These are phyloP conservation scores for Penelope pileata DNA, from an alignment of 2,113 vertebrate species.

Conservation along the genomic window DNA sequence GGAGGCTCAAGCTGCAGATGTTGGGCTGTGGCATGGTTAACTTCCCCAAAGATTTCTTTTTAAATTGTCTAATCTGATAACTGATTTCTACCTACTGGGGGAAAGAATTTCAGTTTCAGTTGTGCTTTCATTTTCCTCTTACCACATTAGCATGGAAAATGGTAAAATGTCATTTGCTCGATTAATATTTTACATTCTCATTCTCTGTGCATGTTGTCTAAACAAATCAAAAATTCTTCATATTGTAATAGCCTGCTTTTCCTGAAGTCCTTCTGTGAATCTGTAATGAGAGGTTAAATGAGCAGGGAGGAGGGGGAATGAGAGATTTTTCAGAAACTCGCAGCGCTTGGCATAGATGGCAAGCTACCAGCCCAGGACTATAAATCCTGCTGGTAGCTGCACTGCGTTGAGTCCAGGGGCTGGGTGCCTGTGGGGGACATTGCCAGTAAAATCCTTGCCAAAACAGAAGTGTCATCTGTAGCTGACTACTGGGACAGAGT, in stretches of 20 bases:
- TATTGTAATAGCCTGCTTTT: background rate
- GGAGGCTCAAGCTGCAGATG: background rate
- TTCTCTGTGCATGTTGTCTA: background rate
- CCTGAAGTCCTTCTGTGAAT: background rate
- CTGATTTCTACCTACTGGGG: background rate
- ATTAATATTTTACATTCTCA: constrained; percentile 9
- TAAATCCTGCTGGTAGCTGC: background rate
- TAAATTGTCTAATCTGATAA: background rate
- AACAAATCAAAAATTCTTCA: background rate
- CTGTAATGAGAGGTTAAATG: background rate
- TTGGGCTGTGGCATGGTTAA: constrained; percentile 12
- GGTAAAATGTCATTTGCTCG: constrained; percentile 20
- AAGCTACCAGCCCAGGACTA: background rate
- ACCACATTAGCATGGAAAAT: background rate
- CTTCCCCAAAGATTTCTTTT: background rate
- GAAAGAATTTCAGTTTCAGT: background rate
- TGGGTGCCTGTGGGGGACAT: background rate
- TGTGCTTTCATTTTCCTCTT: constrained; percentile 6
- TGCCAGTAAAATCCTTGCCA: background rate
- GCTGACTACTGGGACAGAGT: background rate
- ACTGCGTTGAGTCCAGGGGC: background rate
- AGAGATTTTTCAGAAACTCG: background rate
- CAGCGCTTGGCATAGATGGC: background rate
- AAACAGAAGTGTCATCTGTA: background rate
- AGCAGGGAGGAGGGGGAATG: background rate